These are phyloP conservation scores for Perithous albicinctus DNA, from an alignment of 2,888 invertebrate genomes.

Conservation along the genomic window DNA sequence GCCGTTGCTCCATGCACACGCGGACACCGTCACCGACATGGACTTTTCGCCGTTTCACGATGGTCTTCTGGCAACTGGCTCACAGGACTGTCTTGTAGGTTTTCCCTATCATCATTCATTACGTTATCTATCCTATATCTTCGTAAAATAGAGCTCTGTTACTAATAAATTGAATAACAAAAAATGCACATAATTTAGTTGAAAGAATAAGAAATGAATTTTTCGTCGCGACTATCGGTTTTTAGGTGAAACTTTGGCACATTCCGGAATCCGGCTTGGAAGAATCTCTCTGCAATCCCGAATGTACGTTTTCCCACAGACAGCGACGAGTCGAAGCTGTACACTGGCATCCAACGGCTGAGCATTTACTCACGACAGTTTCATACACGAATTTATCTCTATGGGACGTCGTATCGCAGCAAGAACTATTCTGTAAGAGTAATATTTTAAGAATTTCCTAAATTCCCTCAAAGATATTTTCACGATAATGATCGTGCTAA, in stretches of 20 bases:
- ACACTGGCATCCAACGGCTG: slow-evolving; percentile 96
- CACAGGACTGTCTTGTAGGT: slow-evolving; percentile 92
- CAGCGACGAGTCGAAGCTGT: slow-evolving; percentile 95
- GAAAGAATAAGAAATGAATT: background rate
- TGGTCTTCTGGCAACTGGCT: slow-evolving; percentile 95
- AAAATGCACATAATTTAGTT: background rate
- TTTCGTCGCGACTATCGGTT: background rate
- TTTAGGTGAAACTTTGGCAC: slow-evolving; percentile 95
- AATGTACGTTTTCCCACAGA: slow-evolving; percentile 93
- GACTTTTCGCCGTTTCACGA: slow-evolving; percentile 98
- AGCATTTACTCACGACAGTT: slow-evolving; percentile 94
- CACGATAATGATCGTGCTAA: background rate
- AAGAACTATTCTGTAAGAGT: slow-evolving; percentile 91
- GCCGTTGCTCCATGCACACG: slow-evolving; percentile 94
- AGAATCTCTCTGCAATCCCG: slow-evolving; percentile 91
- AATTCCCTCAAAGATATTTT: background rate
- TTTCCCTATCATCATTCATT: slow-evolving; percentile 16
- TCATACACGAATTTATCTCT: slow-evolving; percentile 93
- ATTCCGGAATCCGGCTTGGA: slow-evolving; percentile 93
- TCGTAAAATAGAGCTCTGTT: background rate
- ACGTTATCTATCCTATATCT: background rate
- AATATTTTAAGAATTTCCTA: background rate
- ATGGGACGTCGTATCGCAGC: slow-evolving; percentile 94
- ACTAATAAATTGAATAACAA: background rate
- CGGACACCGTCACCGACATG: slow-evolving; percentile 97